phyloP scores from a whole-genome alignment of 2,113 vertebrate genomes.

The Ammodytes marinus region DNA sequence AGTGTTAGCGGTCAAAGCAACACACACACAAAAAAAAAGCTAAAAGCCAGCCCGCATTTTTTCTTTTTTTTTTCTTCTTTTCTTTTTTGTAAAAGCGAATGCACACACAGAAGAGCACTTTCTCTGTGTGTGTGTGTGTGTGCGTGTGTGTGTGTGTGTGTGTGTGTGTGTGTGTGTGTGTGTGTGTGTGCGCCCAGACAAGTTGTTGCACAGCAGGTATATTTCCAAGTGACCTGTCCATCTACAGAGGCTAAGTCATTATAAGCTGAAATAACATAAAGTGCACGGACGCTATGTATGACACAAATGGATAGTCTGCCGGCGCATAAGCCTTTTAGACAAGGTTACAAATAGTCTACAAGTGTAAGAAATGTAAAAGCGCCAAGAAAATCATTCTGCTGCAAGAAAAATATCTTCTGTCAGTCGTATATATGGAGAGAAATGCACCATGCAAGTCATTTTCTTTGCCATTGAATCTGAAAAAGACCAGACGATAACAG shows the following conservation, averaged over 20 bases:
- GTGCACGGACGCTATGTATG: constrained; percentile 5
- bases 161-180: too few relatives aligned
- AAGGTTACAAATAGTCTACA: background rate
- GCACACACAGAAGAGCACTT: constrained; percentile 8
- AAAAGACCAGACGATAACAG: background rate
- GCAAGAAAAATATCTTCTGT: constrained; percentile 6
- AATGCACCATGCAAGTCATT: background rate
- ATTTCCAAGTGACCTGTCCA: constrained; percentile 45
- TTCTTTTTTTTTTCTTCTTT: too few relatives aligned
- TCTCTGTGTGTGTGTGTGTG: too few relatives aligned
- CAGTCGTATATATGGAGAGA: background rate
- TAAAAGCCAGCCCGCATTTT: constrained; percentile 57
- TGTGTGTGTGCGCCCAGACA: constrained; percentile 12
- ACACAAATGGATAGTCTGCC: constrained; percentile 9
- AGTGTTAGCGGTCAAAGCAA: constrained; percentile 35
- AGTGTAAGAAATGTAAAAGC: constrained; percentile 26
- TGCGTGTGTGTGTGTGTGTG: too few relatives aligned
- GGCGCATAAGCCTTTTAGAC: constrained; percentile 35
- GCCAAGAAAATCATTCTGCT: constrained; percentile 18
- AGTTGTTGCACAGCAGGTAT: constrained; percentile 14
- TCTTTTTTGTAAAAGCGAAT: constrained; percentile 13
- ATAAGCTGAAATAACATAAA: constrained; percentile 2
- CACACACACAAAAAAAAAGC: background rate
- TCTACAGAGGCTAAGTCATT: constrained; percentile 25
- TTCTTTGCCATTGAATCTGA: background rate